These are phyloP conservation scores for Thereva unica DNA, from an alignment of 2,888 invertebrate species.

Conservation along the genomic window DNA sequence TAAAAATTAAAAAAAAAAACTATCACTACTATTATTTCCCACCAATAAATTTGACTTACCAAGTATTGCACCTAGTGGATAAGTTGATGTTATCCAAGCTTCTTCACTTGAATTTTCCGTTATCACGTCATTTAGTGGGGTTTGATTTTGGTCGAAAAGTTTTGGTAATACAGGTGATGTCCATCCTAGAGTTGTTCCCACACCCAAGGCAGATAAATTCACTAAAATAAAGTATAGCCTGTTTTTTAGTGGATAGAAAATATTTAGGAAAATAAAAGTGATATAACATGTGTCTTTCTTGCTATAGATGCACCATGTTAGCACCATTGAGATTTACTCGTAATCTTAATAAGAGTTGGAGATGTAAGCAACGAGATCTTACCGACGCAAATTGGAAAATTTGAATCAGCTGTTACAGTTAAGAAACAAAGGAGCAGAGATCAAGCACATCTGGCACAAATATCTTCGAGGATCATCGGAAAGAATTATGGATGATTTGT, in stretches of 20 bases:
- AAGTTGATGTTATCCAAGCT: background rate
- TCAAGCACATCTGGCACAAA: no score
- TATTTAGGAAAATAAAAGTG: no score
- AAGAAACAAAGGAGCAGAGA: no score
- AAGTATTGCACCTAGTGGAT: background rate
- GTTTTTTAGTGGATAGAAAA: background rate
- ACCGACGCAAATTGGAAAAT: no score
- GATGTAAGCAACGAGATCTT: no score
- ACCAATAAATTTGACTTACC: background rate
- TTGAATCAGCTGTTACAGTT: no score
- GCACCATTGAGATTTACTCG: no score
- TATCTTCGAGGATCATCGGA: no score
- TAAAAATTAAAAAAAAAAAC: background rate
- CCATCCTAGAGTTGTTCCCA: background rate
- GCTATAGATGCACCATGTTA: no score
- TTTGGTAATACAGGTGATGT: background rate
- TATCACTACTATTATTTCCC: background rate
- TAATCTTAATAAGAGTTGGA: no score
- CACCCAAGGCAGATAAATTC: background rate
- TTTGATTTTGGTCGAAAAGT: background rate
- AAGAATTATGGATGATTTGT: no score
- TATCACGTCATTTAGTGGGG: accelerated
- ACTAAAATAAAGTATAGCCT: background rate
- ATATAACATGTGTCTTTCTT: no score
- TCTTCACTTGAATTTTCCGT: background rate